Base-by-base conservation (phyloP, 1,140 invertebrate genomes). In the Drosophila lowei region DNA sequence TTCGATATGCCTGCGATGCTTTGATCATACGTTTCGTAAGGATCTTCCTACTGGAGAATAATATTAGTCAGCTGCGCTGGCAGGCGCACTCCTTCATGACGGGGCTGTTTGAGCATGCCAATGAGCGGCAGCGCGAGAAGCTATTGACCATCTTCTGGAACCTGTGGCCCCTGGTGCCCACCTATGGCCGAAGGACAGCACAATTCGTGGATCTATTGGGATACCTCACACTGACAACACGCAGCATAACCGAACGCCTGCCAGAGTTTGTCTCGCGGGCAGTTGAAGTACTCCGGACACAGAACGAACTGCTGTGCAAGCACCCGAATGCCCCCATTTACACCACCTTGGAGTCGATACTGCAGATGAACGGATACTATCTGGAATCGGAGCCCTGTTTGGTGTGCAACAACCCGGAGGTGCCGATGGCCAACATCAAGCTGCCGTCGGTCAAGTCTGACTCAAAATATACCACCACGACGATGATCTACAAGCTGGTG, bases 141-240 rank as follows among this genome's bases (percentile, higher is more conserved):
- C 88, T 99, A 15, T 92, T 99, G 0, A 95, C 96, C 54, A 92
- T 98, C 4, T 92, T 99, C 75, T 99, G 98, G 98, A 94, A 94
- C 44, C 91, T 99, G 30, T 99, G 98, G 98, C 97, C 97, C 2
- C 93, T 96, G 46, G 92, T 99, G 34, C 97, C 97, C 0, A 94
- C 95, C 53, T 99, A 98, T 90, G 98, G 98, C 2, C 93, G 96
- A 0, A 97, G 99, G 92, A 97, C 98, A 2, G 95, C 97, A 0
- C 98, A 99, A 92, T 99, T 99, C 93, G 98, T 99, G 1, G 98
- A 99, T 92, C 92, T 99, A 0, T 93, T 99, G 0, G 98, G 98
- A 0, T 99, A 97, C 91, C 97, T 98, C 85, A 96, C 97, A 0
- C 92, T 98, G 0, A 97, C 97, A 90, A 97, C 94, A 0, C 77